These are phyloP conservation scores for Jacana jacana DNA, from an alignment of 2,113 vertebrate species.

Conservation along the genomic window DNA sequence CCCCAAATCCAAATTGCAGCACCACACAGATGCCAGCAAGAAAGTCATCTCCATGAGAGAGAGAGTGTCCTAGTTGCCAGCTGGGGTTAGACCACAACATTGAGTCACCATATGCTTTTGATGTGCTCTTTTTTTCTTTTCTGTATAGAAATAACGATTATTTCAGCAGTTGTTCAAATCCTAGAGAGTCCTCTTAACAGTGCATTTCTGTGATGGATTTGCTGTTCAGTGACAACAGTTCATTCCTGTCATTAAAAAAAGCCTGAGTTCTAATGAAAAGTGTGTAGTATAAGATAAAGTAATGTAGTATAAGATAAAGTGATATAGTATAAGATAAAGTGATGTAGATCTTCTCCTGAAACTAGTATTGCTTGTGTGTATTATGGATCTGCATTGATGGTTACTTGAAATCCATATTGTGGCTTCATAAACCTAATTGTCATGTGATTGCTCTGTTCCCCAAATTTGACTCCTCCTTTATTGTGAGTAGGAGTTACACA, in stretches of 20 bases:
- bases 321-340: too few relatives aligned
- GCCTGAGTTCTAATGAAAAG: background rate
- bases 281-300: accelerated
- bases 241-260: background rate
- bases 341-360: too few relatives aligned
- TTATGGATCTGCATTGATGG: background rate
- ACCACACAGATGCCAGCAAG: background rate
- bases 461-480: background rate
- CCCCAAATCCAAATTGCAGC: background rate
- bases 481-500: background rate
- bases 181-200: background rate
- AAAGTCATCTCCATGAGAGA: background rate
- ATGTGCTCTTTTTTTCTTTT: background rate
- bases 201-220: background rate
- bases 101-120: background rate
- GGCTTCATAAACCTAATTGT: background rate
- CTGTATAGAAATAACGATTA: background rate
- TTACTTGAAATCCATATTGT: background rate
- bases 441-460: background rate
- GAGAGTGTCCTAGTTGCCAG: background rate
- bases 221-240: background rate
- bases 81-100: background rate
- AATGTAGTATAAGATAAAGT: too few relatives aligned
- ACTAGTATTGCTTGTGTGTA: background rate
- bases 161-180: background rate